These are phyloP conservation scores for Silurus lanzhouensis DNA, from an alignment of 2,797 vertebrate genomes.

Conservation along the genomic window DNA sequence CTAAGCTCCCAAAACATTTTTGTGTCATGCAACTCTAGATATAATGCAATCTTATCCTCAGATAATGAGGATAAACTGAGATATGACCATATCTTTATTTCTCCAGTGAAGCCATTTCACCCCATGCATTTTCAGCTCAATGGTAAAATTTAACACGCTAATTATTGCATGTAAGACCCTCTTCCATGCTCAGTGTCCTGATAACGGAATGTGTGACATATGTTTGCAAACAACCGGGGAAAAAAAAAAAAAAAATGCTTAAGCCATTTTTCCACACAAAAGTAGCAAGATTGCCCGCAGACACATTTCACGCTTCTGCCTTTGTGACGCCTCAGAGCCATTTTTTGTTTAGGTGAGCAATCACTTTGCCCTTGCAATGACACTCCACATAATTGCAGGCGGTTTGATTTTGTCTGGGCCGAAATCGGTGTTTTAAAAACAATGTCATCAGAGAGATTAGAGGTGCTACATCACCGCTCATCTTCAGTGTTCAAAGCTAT, in stretches of 20 bases:
- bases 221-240: neutral
- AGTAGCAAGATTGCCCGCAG: constrained; percentile 3
- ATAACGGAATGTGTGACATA: constrained; percentile 39
- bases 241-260: constrained; percentile 5
- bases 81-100: neutral
- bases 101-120: neutral
- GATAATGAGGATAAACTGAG: constrained; percentile 14
- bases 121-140: neutral
- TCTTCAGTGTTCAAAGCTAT: constrained; percentile 20
- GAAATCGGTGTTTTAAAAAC: constrained; percentile 47
- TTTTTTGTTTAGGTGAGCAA: constrained; percentile 51
- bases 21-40: neutral
- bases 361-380: constrained; percentile 44
- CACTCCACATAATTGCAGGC: constrained; percentile 49
- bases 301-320: constrained; percentile 20
- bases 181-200: constrained; percentile 33
- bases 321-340: constrained; percentile 13
- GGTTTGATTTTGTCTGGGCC: constrained; percentile 13
- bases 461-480: constrained; percentile 24
- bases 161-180: constrained; percentile 10
- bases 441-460: constrained; percentile 42
- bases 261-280: constrained; percentile 22
- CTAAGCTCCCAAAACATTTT: neutral
- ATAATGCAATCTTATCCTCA: neutral
- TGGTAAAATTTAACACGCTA: constrained; percentile 7